phyloP scores from a whole-genome alignment of 2,113 vertebrate species.

The Myiagra hebetior region DNA sequence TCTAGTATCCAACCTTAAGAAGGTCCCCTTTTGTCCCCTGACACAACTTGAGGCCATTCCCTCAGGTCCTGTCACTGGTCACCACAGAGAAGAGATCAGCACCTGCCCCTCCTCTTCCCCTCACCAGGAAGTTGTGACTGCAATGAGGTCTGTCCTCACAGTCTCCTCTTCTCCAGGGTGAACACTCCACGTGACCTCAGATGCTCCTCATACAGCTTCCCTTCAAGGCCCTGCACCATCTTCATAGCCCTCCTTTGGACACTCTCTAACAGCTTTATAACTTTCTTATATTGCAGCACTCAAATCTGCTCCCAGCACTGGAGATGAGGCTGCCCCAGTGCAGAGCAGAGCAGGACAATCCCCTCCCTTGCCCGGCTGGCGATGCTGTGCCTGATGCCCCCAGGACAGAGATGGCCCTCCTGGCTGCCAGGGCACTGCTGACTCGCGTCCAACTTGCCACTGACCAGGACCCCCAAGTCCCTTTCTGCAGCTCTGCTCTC shows the following conservation, averaged over 20 bases:
- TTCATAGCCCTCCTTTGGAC: neutral
- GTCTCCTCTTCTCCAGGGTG: neutral
- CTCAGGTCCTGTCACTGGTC: fast-evolving
- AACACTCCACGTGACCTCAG: fast-evolving
- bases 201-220: fast-evolving
- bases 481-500: fast-evolving
- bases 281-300: fast-evolving
- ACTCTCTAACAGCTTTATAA: no score
- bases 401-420: neutral
- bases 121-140: fast-evolving
- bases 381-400: neutral
- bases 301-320: neutral
- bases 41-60: neutral
- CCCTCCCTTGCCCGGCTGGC: neutral
- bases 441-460: fast-evolving
- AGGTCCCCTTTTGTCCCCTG: neutral
- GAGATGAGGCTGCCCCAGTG: fast-evolving
- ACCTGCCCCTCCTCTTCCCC: fast-evolving
- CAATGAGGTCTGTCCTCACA: no score
- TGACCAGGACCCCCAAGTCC: fast-evolving
- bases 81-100: neutral
- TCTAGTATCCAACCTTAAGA: neutral
- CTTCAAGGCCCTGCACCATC: neutral
- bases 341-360: neutral
- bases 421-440: neutral